Evolutionary conservation across 2,797 vertebrate genomes (phyloP).

Genomic region (Fundulus diaphanus): DNA sequence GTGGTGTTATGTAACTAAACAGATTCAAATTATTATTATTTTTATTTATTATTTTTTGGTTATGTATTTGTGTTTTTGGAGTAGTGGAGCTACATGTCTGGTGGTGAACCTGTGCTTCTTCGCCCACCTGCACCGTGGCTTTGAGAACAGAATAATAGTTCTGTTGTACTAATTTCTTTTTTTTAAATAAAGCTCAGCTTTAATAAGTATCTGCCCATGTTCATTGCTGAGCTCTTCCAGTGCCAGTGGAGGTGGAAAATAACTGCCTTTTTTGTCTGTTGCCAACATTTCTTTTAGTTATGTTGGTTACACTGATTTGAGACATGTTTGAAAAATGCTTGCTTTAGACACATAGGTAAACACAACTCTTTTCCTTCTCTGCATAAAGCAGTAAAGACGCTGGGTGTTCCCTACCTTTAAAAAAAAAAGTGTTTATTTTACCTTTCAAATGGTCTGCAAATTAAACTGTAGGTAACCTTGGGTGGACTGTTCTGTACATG

Average conservation of each 20-base stretch:
- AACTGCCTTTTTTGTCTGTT: slow-evolving; percentile 51
- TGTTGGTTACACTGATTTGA: slow-evolving; percentile 53
- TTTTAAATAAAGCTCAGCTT: slow-evolving; percentile 51
- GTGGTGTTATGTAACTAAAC: background rate
- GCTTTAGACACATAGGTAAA: slow-evolving; percentile 29
- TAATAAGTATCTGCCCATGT: slow-evolving; percentile 50
- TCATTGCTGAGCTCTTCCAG: slow-evolving; percentile 23
- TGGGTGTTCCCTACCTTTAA: slow-evolving; percentile 66
- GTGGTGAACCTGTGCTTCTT: slow-evolving; percentile 52
- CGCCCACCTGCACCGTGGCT: slow-evolving; percentile 21
- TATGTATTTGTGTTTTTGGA: slow-evolving; percentile 8
- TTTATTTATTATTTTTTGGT: background rate
- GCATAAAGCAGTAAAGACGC: slow-evolving; percentile 46
- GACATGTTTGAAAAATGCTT: slow-evolving; percentile 25
- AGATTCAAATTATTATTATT: too few species aligned
- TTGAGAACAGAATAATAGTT: slow-evolving; percentile 33
- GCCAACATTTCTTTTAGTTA: slow-evolving; percentile 43
- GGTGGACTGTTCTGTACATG: slow-evolving; percentile 51
- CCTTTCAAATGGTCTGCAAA: slow-evolving; percentile 59
- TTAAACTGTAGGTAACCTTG: slow-evolving; percentile 56
- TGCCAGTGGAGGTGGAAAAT: slow-evolving; percentile 50
- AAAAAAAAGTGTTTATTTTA: slow-evolving; percentile 67
- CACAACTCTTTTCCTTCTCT: slow-evolving; percentile 42
- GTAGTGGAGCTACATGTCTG: slow-evolving; percentile 12
- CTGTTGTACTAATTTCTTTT: too few species aligned